phyloP scores from a whole-genome alignment of 2,113 vertebrate species.

The Anser brachyrhynchus region DNA sequence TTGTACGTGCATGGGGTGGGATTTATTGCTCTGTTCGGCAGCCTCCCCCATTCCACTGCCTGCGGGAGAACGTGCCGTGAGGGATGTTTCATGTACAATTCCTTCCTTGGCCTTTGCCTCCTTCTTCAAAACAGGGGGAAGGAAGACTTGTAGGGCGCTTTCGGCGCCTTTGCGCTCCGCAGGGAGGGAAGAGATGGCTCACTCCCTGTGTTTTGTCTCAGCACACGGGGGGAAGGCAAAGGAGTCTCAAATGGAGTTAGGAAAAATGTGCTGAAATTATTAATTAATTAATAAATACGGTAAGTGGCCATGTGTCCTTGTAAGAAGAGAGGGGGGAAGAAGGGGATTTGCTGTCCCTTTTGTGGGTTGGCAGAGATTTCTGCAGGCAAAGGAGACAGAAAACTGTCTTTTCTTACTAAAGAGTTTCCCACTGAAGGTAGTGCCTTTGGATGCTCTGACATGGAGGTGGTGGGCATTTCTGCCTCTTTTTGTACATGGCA shows the following conservation, averaged over 20 bases:
- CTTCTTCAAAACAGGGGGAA: neutral
- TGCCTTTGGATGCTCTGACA: neutral
- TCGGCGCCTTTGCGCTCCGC: neutral
- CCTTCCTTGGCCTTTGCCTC: conserved; percentile 19
- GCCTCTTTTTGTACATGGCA: neutral
- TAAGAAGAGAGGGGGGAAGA: neutral
- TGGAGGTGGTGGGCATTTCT: neutral
- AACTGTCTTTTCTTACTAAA: neutral
- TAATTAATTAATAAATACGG: neutral
- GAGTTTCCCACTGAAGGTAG: neutral
- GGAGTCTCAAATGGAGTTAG: neutral
- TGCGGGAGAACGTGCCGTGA: neutral
- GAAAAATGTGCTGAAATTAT: neutral
- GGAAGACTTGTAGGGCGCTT: neutral
- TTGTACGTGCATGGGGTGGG: neutral
- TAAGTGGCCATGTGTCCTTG: neutral
- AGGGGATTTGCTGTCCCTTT: neutral
- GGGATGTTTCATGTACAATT: neutral
- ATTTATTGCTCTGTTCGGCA: conserved; percentile 55
- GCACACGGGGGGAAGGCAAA: accelerated
- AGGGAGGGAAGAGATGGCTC: neutral
- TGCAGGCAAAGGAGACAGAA: neutral
- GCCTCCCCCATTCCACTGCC: neutral
- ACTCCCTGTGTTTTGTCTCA: neutral
- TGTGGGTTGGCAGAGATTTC: neutral